A percentile compares a stretch with the other conserved stretches of the same genome.
Conservation (phyloP, 2,113 vertebrate species). For the Xerus inauris region DNA sequence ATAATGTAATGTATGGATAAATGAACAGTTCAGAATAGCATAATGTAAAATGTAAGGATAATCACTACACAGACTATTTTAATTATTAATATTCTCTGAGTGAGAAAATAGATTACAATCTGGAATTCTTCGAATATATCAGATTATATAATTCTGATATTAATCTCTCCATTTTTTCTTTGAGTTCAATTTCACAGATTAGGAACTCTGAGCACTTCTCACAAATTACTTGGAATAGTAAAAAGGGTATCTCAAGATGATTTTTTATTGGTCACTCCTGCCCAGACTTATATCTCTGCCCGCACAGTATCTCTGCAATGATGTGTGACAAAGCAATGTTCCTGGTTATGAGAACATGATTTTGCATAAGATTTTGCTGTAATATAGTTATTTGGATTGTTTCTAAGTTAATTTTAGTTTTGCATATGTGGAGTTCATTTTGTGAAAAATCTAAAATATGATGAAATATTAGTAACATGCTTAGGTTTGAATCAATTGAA, state of each 20-base stretch:
- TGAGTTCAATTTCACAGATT: not conserved
- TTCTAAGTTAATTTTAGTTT: constrained; percentile 1
- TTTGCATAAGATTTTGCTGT: not conserved
- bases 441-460: not conserved
- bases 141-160: not conserved
- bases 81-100: not conserved
- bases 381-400: not conserved
- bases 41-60: not conserved
- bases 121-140: not conserved
- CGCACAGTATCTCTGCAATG: not conserved
- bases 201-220: not conserved
- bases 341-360: not conserved
- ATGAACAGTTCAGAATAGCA: not conserved
- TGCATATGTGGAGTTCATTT: not conserved
- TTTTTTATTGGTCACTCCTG: not conserved
- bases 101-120: not conserved
- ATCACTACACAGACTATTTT: not conserved
- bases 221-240: not conserved
- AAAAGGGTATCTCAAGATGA: not conserved
- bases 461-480: not conserved
- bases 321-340: not conserved
- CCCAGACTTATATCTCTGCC: not conserved
- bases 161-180: not conserved
- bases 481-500: not conserved
- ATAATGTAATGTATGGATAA: not conserved